These are phyloP conservation scores for Struthio camelus DNA, from an alignment of 2,113 vertebrate species.

Conservation along the genomic window DNA sequence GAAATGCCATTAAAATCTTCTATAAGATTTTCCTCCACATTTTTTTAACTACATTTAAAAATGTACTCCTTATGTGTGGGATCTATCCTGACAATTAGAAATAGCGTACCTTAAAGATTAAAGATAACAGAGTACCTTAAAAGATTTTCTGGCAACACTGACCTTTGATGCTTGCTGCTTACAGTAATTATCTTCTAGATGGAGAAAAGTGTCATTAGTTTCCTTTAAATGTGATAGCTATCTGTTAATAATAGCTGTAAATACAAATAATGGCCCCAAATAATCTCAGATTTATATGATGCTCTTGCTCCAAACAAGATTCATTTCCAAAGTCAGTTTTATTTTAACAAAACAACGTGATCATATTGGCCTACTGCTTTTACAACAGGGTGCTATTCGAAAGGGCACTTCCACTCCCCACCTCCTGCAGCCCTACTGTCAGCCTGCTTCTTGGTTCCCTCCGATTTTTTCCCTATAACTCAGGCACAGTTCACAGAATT, in stretches of 20 bases:
- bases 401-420: not conserved
- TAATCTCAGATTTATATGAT: not conserved
- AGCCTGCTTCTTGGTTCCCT: not conserved
- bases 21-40: not conserved
- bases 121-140: not conserved
- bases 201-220: not conserved
- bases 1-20: not conserved
- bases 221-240: not conserved
- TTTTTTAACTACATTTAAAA: not conserved
- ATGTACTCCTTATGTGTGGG: not conserved
- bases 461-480: not conserved
- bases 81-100: not conserved
- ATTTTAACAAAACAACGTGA: not conserved
- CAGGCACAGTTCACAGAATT: not conserved
- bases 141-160: not conserved
- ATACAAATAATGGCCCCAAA: not conserved
- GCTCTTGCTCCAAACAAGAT: not conserved
- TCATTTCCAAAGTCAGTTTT: not conserved
- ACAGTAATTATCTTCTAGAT: slow-evolving; percentile 10
- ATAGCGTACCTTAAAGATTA: too few species aligned
- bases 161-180: slow-evolving; percentile 12
- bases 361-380: not conserved
- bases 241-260: not conserved
- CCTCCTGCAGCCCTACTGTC: fast-evolving
- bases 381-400: not conserved